Percentiles rank a stretch among this genome's conserved stretches.
phyloP scores from a whole-genome alignment of 1,140 invertebrate species.

The Diorhabda sublineata region DNA sequence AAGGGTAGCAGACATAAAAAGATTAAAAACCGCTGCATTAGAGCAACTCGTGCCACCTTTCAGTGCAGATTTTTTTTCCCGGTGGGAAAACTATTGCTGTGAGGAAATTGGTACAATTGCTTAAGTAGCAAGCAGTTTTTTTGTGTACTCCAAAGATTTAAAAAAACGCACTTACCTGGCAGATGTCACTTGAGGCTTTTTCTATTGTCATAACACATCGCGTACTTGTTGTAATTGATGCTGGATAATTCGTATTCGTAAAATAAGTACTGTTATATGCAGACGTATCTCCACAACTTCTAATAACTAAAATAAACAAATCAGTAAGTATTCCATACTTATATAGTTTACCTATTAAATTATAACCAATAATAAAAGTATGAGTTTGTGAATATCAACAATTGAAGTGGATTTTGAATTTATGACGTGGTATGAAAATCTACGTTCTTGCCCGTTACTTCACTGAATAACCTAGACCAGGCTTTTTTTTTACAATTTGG shows the following conservation, averaged over 20 bases:
- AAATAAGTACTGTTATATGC: conserved; percentile 80
- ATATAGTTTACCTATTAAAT: too few species aligned
- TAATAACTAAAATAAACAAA: conserved; percentile 54
- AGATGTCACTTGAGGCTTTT: conserved; percentile 64
- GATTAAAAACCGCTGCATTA: background rate
- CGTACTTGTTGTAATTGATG: conserved; percentile 60
- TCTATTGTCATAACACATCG: conserved; percentile 65
- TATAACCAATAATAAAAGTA: too few species aligned
- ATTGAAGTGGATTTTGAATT: too few species aligned
- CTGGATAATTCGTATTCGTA: conserved; percentile 68
- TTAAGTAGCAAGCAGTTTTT: background rate
- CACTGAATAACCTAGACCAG: too few species aligned
- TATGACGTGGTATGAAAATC: too few species aligned
- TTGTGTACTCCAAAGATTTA: background rate
- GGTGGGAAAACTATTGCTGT: background rate
- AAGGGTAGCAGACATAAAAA: background rate
- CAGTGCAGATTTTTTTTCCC: background rate
- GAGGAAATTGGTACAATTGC: background rate
- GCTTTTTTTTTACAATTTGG: too few species aligned
- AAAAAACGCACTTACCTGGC: conserved; percentile 58
- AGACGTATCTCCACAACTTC: conserved; percentile 62
- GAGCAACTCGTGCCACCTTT: background rate
- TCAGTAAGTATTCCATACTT: too few species aligned
- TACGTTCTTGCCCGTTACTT: too few species aligned
- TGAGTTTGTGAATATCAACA: too few species aligned